Conservation (phyloP, 2,113 vertebrate species). For the zebrafish (Danio rerio) region GRCz12tu NC_133188.1:47518001-47518500, state of each 20-base stretch:
- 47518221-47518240: constrained; percentile 32
- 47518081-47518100: not conserved
- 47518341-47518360: constrained; percentile 4
- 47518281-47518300: not conserved
- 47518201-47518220: constrained; percentile 22
- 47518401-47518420: constrained; percentile 5
- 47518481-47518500: constrained; percentile 77
- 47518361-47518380: constrained; percentile 40
- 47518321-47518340: constrained; percentile 24
- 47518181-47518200: constrained; percentile 20
- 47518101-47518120: not conserved
- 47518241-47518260: constrained; percentile 28
- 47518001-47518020: too few species aligned
- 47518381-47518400: constrained; percentile 4
- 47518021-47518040: too few species aligned
- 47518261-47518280: not conserved
- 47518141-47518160: not conserved
- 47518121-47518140: not conserved
- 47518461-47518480: constrained; percentile 69
- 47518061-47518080: not conserved
- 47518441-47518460: constrained; percentile 53
- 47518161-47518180: not conserved
- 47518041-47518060: too few species aligned
- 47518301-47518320: constrained; percentile 24
- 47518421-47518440: constrained; percentile 43